Evolutionary conservation across 2,113 vertebrate genomes (phyloP).

Genomic region (Phalacrocorax pelagicus): DNA sequence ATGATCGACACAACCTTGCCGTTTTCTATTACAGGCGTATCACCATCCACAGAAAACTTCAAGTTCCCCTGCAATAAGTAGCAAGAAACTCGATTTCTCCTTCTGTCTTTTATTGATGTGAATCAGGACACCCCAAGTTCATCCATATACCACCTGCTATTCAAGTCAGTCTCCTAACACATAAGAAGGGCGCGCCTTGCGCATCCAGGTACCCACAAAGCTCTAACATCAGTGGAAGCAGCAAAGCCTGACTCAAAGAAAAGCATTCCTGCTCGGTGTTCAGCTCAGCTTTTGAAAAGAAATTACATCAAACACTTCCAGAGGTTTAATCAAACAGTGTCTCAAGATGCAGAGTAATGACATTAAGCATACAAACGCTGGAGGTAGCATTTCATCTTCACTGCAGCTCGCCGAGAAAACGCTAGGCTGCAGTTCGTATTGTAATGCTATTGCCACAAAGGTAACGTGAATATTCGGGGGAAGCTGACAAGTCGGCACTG

Average conservation of each 20-base stretch:
- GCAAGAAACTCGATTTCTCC: not conserved
- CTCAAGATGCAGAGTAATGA: not conserved
- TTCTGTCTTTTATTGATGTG: not conserved
- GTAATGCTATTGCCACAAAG: not conserved
- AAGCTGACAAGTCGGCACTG: not conserved
- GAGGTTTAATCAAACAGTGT: not conserved
- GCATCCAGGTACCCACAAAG: not conserved
- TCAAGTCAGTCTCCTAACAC: not conserved
- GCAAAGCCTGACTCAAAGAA: not conserved
- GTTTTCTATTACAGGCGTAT: conserved; percentile 88
- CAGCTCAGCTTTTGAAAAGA: not conserved
- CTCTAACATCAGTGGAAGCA: not conserved
- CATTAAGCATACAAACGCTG: accelerated
- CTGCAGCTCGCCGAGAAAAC: not conserved
- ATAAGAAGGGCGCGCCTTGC: not conserved
- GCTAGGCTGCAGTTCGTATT: not conserved
- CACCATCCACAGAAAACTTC: conserved; percentile 88
- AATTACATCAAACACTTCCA: not conserved
- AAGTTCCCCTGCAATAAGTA: conserved; percentile 85
- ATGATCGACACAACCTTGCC: conserved; percentile 82
- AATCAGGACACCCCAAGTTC: not conserved
- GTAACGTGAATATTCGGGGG: not conserved
- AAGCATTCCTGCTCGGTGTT: not conserved
- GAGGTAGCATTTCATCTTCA: not conserved
- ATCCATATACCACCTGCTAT: not conserved